phyloP scores from a whole-genome alignment of 2,113 vertebrate species.

The Acinonyx jubatus region DNA sequence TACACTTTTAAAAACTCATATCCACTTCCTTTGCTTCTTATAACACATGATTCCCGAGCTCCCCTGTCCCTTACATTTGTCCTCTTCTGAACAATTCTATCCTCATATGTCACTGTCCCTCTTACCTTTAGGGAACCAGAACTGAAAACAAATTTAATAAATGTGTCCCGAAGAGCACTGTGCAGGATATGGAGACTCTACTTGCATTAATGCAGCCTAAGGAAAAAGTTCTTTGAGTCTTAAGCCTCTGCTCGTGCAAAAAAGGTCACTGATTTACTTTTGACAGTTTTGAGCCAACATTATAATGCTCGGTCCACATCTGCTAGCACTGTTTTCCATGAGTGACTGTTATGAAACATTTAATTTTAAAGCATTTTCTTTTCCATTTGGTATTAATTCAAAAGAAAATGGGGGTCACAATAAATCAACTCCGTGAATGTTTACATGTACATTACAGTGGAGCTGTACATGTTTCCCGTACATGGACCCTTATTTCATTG shows the following conservation, averaged over 20 bases:
- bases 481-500: neutral
- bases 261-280: neutral
- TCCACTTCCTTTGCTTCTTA: neutral
- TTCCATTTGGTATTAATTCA: conserved; percentile 75
- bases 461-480: conserved; percentile 44
- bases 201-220: neutral
- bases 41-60: neutral
- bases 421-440: conserved; percentile 52
- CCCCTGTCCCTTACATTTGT: neutral
- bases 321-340: conserved; percentile 60
- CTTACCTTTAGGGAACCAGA: neutral
- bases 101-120: neutral
- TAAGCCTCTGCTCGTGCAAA: neutral
- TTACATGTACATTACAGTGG: conserved; percentile 42
- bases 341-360: conserved; percentile 62
- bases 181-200: accelerated
- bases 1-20: neutral
- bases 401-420: conserved; percentile 55
- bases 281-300: neutral
- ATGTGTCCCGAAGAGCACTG: neutral
- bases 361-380: conserved; percentile 68
- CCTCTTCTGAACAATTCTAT: neutral
- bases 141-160: neutral
- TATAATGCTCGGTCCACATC: neutral
- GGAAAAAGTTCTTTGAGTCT: neutral